phyloP scores from a whole-genome alignment of 2,797 vertebrate genomes.

The Columba guinea region DNA sequence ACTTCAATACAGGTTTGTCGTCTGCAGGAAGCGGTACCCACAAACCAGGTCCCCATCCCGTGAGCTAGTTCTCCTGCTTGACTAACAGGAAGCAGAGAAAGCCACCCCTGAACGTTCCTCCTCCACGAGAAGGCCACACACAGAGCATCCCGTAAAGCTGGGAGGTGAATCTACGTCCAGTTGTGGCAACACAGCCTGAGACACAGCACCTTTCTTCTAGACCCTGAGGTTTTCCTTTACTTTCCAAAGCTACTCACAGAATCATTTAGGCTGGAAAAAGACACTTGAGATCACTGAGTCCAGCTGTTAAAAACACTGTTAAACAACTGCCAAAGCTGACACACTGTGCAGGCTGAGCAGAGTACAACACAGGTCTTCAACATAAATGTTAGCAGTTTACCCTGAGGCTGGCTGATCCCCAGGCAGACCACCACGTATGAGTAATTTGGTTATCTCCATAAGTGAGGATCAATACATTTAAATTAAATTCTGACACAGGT shows the following conservation, averaged over 20 bases:
- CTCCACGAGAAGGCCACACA: background rate
- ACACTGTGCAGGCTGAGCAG: background rate
- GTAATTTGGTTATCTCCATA: background rate
- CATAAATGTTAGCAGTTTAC: background rate
- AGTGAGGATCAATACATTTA: background rate
- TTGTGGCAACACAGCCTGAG: background rate
- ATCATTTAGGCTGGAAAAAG: background rate
- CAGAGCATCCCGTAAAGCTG: background rate
- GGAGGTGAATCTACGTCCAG: background rate
- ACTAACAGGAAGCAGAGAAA: background rate
- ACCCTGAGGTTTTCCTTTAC: background rate
- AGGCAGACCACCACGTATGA: background rate
- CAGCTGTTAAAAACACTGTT: background rate
- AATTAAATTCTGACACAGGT: background rate
- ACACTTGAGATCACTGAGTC: background rate
- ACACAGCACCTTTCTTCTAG: background rate
- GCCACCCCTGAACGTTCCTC: background rate
- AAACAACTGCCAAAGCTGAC: background rate
- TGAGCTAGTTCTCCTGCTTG: background rate
- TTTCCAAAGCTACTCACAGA: background rate
- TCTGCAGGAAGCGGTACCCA: background rate
- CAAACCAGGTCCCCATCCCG: background rate
- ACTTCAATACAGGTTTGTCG: background rate
- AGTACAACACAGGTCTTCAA: background rate
- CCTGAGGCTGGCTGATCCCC: background rate